Evolutionary conservation across 2,113 vertebrate species (phyloP).

Genomic region (Bagarius yarrelli): DNA sequence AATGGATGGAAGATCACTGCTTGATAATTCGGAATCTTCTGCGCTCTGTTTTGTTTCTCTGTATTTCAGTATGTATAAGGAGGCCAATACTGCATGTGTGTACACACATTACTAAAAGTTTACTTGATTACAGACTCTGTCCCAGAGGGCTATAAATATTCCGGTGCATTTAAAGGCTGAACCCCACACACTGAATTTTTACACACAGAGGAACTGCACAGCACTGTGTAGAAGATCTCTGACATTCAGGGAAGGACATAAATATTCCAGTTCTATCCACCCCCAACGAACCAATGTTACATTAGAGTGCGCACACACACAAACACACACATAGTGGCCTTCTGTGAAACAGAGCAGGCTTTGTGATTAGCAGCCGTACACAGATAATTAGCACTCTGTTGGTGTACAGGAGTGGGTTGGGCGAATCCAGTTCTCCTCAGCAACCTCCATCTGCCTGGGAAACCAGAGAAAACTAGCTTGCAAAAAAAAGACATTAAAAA

Average conservation of each 20-base stretch:
- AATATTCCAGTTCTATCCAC: conserved; percentile 41
- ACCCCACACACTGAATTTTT: conserved; percentile 30
- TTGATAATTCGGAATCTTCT: conserved; percentile 37
- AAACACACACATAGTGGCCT: neutral
- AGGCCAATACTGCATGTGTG: neutral
- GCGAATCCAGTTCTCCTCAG: conserved; percentile 46
- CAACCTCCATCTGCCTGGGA: conserved; percentile 33
- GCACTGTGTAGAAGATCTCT: conserved; percentile 32
- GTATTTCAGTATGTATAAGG: neutral
- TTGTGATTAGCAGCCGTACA: conserved; percentile 48
- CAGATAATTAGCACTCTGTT: conserved; percentile 56
- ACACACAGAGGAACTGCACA: conserved; percentile 18
- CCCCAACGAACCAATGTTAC: conserved; percentile 29
- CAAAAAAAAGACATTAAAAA: neutral
- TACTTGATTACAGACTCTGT: conserved; percentile 25
- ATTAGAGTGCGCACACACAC: neutral
- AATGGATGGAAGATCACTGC: conserved; percentile 45
- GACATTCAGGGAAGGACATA: conserved; percentile 44
- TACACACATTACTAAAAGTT: conserved; percentile 22
- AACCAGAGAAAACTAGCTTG: conserved; percentile 30
- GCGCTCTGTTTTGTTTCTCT: neutral
- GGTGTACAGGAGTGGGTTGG: conserved; percentile 34
- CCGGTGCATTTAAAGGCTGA: neutral
- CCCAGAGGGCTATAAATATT: conserved; percentile 39
- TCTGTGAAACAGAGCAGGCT: conserved; percentile 50